A percentile compares a stretch with the other conserved stretches of the same genome.
Evolutionary conservation across 1,140 invertebrate genomes (phyloP).

Genomic region (Lamellibrachia luymesi): DNA sequence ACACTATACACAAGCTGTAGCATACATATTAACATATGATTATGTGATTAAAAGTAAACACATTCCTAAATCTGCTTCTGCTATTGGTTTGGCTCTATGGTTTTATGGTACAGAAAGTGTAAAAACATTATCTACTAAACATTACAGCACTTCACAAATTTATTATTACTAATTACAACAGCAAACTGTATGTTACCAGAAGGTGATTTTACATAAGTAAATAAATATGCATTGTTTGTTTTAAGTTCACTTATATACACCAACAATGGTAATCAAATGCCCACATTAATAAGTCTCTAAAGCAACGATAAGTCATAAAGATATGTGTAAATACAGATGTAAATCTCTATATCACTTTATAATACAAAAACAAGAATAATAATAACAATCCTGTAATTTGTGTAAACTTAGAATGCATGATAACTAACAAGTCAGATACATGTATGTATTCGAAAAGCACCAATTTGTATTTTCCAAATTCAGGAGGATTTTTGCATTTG

Average conservation of each 20-base stretch:
- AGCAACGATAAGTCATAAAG: not conserved
- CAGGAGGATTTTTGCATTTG: not conserved
- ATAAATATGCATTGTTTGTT: not conserved
- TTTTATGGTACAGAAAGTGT: not conserved
- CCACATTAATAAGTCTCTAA: not conserved
- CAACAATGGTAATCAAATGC: not conserved
- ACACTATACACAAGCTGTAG: not conserved
- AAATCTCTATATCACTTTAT: not conserved
- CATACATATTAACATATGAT: not conserved
- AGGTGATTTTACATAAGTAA: not conserved
- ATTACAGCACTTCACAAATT: not conserved
- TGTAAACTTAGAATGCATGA: not conserved
- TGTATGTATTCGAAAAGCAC: not conserved
- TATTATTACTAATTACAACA: not conserved
- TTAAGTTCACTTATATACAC: not conserved
- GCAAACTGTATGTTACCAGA: not conserved
- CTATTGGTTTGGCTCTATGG: not conserved
- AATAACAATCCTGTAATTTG: not conserved
- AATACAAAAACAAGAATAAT: not conserved
- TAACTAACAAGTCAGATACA: not conserved
- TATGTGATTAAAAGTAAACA: not conserved
- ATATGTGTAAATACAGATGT: not conserved
- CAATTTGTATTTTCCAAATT: not conserved
- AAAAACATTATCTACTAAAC: not conserved
- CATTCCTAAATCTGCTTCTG: not conserved